phyloP scores from a whole-genome alignment of 1,140 invertebrate species.

The Arion vulgaris region DNA sequence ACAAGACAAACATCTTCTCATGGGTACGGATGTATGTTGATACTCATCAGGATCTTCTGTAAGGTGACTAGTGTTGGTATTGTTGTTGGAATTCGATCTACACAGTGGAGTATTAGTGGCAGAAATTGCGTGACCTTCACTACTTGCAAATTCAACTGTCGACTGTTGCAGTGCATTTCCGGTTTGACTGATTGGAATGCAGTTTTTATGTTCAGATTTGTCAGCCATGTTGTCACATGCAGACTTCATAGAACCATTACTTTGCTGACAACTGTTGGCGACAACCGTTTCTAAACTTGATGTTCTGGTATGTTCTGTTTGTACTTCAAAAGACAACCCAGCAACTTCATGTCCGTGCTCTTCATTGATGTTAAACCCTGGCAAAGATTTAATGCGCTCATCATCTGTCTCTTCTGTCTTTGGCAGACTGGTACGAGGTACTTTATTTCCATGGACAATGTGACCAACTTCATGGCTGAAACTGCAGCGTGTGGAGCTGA shows the following conservation, averaged over 20 bases:
- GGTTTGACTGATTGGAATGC: too few relatives aligned
- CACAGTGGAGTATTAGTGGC: neutral
- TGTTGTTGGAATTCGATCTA: neutral
- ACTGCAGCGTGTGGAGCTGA: constrained; percentile 10
- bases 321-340: neutral
- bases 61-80: neutral
- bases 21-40: neutral
- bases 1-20: constrained; percentile 4
- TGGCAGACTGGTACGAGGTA: neutral
- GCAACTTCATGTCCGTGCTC: neutral
- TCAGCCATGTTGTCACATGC: too few relatives aligned
- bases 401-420: neutral
- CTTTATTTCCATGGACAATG: constrained; percentile 1
- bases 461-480: constrained; percentile 23
- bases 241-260: neutral
- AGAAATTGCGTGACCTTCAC: too few relatives aligned
- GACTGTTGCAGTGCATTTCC: too few relatives aligned
- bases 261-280: neutral
- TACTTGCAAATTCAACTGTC: too few relatives aligned
- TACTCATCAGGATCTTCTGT: neutral
- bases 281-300: neutral
- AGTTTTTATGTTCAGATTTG: too few relatives aligned
- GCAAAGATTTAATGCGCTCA: neutral
- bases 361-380: neutral
- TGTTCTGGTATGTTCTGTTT: neutral